Evolutionary conservation across 2,113 vertebrate species (phyloP).

Genomic region (Oxyura jamaicensis): DNA sequence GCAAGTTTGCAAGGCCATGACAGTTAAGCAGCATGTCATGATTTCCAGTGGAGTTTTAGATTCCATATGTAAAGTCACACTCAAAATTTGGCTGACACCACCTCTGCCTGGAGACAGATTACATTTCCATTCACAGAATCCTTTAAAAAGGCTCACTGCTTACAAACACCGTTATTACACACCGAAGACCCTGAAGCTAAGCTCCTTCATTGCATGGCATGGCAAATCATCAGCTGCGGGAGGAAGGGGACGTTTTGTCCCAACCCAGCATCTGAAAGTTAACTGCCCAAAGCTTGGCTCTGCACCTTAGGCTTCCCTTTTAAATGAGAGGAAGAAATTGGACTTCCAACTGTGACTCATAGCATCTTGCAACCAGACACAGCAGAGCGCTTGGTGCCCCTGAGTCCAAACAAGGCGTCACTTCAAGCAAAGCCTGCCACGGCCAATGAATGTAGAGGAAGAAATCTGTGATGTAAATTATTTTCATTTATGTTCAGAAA

Average conservation of each 20-base stretch:
- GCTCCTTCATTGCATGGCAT: neutral
- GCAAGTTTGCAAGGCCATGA: accelerated
- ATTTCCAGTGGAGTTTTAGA: neutral
- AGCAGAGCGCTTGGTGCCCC: neutral
- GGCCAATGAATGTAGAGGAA: accelerated
- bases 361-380: neutral
- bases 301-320: neutral
- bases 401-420: neutral
- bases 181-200: neutral
- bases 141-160: neutral
- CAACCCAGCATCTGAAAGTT: neutral
- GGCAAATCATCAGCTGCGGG: accelerated
- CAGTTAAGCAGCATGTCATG: neutral
- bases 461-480: neutral
- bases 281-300: neutral
- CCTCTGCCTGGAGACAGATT: accelerated
- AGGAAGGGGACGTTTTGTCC: neutral
- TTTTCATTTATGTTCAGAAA: neutral
- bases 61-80: neutral
- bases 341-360: accelerated
- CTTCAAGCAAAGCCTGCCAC: neutral
- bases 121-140: neutral
- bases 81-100: neutral
- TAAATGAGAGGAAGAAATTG: accelerated
- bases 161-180: neutral